phyloP scores from a whole-genome alignment of 37 sponge, comb jelly and placozoan genomes.

The Agelas oroides region DNA sequence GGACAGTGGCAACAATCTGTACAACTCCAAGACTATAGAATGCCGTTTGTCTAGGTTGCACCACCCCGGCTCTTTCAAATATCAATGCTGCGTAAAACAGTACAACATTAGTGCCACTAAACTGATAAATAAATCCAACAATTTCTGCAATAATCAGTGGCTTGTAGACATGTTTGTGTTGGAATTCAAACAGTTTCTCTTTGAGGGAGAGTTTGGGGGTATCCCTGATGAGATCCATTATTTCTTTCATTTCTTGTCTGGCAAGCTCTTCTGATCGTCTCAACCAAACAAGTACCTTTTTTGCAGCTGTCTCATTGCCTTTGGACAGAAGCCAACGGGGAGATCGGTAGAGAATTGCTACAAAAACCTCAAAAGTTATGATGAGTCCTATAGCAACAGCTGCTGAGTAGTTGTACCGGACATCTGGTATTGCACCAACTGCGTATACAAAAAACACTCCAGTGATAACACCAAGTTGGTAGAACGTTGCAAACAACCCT shows the following conservation, averaged over 20 bases:
- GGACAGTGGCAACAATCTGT: conserved; percentile 7
- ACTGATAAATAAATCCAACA: conserved; percentile 44
- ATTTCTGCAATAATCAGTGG: conserved; percentile 9
- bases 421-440: not conserved
- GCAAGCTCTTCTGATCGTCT: not conserved
- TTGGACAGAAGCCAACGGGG: conserved; percentile 3
- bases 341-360: not conserved
- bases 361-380: not conserved
- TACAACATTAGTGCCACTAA: conserved; percentile 53
- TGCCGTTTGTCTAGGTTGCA: conserved; percentile 4
- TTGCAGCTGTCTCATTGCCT: not conserved
- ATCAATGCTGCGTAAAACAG: conserved; percentile 48
- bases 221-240: not conserved
- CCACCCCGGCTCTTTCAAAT: conserved; percentile 37
- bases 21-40: conserved; percentile 33
- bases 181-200: too few relatives aligned
- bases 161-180: too few relatives aligned
- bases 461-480: not conserved
- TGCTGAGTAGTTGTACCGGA: not conserved
- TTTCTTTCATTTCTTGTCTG: not conserved
- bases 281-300: not conserved
- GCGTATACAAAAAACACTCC: not conserved
- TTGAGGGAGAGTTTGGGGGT: too few relatives aligned
- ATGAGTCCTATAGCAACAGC: not conserved
- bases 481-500: not conserved